These are phyloP conservation scores for Cygnus olor DNA, from an alignment of 2,797 vertebrate genomes.

Conservation along the genomic window DNA sequence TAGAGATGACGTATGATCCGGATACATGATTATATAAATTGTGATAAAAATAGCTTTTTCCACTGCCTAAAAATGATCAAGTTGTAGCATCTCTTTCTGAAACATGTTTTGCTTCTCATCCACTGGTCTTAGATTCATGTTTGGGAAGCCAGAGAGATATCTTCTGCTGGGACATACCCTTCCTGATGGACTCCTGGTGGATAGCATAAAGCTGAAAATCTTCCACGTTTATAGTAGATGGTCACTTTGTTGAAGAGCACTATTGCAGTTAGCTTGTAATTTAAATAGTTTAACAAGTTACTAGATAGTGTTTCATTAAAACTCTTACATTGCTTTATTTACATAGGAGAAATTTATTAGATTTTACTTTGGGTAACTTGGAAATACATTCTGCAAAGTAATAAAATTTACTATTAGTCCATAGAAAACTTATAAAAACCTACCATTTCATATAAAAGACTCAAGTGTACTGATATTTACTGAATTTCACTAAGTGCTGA, in stretches of 20 bases:
- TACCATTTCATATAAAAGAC: background rate
- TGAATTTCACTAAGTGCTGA: background rate
- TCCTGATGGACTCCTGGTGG: background rate
- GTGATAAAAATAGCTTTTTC: background rate
- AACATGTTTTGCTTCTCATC: background rate
- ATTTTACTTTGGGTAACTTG: background rate
- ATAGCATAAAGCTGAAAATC: background rate
- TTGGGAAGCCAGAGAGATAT: background rate
- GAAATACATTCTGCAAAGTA: background rate
- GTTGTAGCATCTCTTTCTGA: background rate
- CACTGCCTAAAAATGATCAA: background rate
- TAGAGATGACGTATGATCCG: background rate
- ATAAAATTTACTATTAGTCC: background rate
- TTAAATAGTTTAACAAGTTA: background rate
- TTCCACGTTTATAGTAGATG: background rate
- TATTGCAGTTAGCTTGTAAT: background rate
- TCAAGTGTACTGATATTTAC: background rate
- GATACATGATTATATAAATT: background rate
- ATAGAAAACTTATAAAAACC: background rate
- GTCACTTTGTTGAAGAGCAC: background rate
- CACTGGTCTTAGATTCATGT: background rate
- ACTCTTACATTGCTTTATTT: background rate
- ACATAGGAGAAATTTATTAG: background rate
- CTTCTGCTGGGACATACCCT: background rate
- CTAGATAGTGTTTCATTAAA: background rate